Base-by-base conservation (phyloP, 2,113 vertebrate genomes). In the Phasianus colchicus region DNA sequence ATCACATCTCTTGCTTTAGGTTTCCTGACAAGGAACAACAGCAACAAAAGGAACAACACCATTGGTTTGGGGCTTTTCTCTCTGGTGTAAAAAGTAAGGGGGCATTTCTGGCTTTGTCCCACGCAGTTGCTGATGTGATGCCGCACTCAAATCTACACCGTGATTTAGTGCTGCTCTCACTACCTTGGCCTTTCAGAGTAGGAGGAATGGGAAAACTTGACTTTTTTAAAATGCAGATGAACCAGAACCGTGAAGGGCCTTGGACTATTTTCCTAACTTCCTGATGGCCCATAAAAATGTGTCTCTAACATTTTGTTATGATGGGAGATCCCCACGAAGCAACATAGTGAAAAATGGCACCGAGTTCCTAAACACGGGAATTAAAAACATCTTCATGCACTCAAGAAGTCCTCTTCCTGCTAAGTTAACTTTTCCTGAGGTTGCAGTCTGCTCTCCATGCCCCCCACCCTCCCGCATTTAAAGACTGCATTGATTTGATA, bases 201-300 rank as follows among this genome's bases (percentile, higher is more conserved):
- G 89, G 94, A 94, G 80, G 58, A 38, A 63, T 0, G 0, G 77
- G 84, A 66, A 87, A 82, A 80, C 93, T 94, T 95, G 95, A 91
- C 79, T 96, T 96, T 94, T 93, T 93, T 88, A 86, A 96, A 80
- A 88, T 54, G 50, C 63, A 96, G 87, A 82, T 20, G 16, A 94
- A 92, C 74, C 57, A 92, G 77, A 93, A 81, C 95, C 38, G 19
- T 29, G 64, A 79, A 69, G 63, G 60, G 32, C 67, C 74, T 67
- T 38, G 58, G 42, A 74, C 87, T 63, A 61, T 52, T 65, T 71
- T 65, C 36, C 58, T 38, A 11, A 71, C 45, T 70, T 86, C 63
- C 63, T 32, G 9, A 55, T 34, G 75, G 78, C 38, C 65, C 83
- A 54, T 79, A 81, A 86, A 80, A 84, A 50, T 1, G 13, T 60